phyloP scores from a whole-genome alignment of 2,797 vertebrate species.

The Acomys russatus region DNA sequence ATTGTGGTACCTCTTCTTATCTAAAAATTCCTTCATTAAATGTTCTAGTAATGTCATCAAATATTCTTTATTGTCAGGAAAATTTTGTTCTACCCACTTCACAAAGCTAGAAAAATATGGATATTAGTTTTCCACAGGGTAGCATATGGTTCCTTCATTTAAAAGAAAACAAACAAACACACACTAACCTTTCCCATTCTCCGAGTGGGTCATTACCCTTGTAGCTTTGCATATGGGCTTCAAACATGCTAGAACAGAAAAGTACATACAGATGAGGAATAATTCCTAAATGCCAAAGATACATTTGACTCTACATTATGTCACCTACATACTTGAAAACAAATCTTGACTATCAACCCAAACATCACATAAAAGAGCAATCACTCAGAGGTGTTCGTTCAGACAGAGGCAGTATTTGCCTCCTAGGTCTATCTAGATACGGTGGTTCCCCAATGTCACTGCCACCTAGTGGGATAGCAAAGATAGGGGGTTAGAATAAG shows the following conservation, averaged over 20 bases:
- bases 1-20: slow-evolving; percentile 90
- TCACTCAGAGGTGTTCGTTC: not conserved
- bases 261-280: slow-evolving; percentile 19
- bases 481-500: not conserved
- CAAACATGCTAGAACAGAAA: slow-evolving; percentile 87
- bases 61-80: slow-evolving; percentile 84
- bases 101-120: slow-evolving; percentile 90
- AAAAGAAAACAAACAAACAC: not conserved
- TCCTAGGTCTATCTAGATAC: not conserved
- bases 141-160: slow-evolving; percentile 22
- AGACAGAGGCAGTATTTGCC: slow-evolving; percentile 30
- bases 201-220: slow-evolving; percentile 90
- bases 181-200: slow-evolving; percentile 91
- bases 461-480: not conserved
- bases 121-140: not conserved
- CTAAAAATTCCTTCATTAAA: slow-evolving; percentile 92
- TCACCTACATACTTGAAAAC: slow-evolving; percentile 34
- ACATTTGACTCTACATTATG: not conserved
- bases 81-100: slow-evolving; percentile 89
- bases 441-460: not conserved
- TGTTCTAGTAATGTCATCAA: slow-evolving; percentile 90
- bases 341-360: slow-evolving; percentile 22
- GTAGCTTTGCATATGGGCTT: slow-evolving; percentile 88
- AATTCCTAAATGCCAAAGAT: slow-evolving; percentile 34
- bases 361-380: slow-evolving; percentile 28